A percentile compares a stretch with the other conserved stretches of the same genome.
phyloP scores from a whole-genome alignment of 2,113 vertebrate species.

The Danio rerio region GRCz12tu NC_133193.1:25409001-25409500 shows the following conservation, averaged over 20 bases:
- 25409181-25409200: slow-evolving; percentile 59
- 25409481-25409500: slow-evolving; percentile 38
- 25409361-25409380: slow-evolving; percentile 51
- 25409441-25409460: slow-evolving; percentile 32
- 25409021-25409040: slow-evolving; percentile 77
- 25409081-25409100: slow-evolving; percentile 69
- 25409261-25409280: slow-evolving; percentile 54
- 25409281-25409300: slow-evolving; percentile 45
- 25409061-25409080: slow-evolving; percentile 75
- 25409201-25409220: slow-evolving; percentile 59
- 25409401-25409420: slow-evolving; percentile 56
- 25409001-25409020: slow-evolving; percentile 70
- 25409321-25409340: slow-evolving; percentile 45
- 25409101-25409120: slow-evolving; percentile 52
- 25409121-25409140: slow-evolving; percentile 61
- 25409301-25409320: slow-evolving; percentile 54
- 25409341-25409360: slow-evolving; percentile 38
- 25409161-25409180: slow-evolving; percentile 50
- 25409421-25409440: slow-evolving; percentile 45
- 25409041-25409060: slow-evolving; percentile 73
- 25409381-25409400: slow-evolving; percentile 35
- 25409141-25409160: slow-evolving; percentile 66
- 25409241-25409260: slow-evolving; percentile 58
- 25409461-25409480: slow-evolving; percentile 43
- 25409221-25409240: slow-evolving; percentile 46